These are phyloP conservation scores for Danionella cerebrum DNA, from an alignment of 2,113 vertebrate species.

Conservation along the genomic window DNA sequence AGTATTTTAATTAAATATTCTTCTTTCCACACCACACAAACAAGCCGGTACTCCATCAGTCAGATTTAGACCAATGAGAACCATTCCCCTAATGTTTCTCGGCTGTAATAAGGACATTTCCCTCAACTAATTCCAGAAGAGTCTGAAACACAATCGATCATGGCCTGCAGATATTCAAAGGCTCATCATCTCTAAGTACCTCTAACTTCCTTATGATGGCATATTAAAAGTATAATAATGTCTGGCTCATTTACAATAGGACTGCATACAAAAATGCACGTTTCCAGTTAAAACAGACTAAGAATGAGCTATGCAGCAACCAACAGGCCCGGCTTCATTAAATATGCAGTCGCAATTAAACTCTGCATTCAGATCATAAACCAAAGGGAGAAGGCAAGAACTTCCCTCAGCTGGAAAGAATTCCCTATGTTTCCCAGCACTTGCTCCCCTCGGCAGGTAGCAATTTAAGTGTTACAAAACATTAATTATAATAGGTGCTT, in stretches of 20 bases:
- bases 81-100: background rate
- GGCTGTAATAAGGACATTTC: background rate
- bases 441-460: background rate
- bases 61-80: background rate
- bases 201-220: background rate
- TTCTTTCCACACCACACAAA: background rate
- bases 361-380: conserved; percentile 6
- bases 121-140: background rate
- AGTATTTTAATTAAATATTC: background rate
- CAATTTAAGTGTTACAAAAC: background rate
- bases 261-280: background rate
- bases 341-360: conserved; percentile 7
- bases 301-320: background rate
- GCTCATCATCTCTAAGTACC: background rate
- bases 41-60: background rate
- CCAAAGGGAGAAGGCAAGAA: background rate
- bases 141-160: background rate
- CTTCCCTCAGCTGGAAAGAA: background rate
- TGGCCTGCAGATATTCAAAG: background rate
- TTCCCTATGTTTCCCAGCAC: background rate
- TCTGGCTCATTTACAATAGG: background rate
- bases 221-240: conserved; percentile 10
- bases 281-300: background rate
- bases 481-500: background rate
- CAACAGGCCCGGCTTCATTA: conserved; percentile 7